A percentile compares a stretch with the other conserved stretches of the same genome.
Conservation (phyloP, 37 sponge, comb jelly and placozoan genomes). For the Chondrosia reniformis region DNA sequence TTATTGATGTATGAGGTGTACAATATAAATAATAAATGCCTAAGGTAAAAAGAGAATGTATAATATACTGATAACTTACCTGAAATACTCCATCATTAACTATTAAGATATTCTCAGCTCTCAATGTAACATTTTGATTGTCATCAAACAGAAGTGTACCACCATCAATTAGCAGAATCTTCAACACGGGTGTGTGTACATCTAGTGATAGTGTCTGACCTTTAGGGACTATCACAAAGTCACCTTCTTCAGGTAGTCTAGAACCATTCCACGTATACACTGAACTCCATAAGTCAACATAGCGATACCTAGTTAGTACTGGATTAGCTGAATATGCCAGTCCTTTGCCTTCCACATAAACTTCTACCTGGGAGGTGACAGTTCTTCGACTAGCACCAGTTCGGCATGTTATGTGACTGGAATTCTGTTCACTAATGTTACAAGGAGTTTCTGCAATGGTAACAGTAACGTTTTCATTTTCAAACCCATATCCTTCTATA, state of each 20-base stretch:
- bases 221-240: constrained; percentile 75
- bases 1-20: no score
- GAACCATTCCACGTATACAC: constrained; percentile 89
- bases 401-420: constrained; percentile 52
- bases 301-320: constrained; percentile 27
- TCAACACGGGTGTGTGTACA: constrained; percentile 64
- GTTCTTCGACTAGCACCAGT: constrained; percentile 63
- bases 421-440: constrained; percentile 27
- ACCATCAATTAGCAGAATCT: constrained; percentile 74
- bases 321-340: constrained; percentile 47
- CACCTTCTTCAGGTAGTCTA: constrained; percentile 76
- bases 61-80: no score
- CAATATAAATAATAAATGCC: no score
- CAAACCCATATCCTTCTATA: constrained; percentile 73
- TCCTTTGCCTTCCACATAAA: constrained; percentile 63
- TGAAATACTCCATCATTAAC: constrained; percentile 65
- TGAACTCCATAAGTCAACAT: constrained; percentile 80
- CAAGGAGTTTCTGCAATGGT: constrained; percentile 70
- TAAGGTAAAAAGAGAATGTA: no score
- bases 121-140: constrained; percentile 68
- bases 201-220: constrained; percentile 93
- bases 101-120: constrained; percentile 77
- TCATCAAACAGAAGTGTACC: constrained; percentile 93
- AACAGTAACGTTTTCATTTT: constrained; percentile 48
- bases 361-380: constrained; percentile 59